These are phyloP conservation scores for Achatina immaculata DNA, from an alignment of 1,140 invertebrate species.

Conservation along the genomic window DNA sequence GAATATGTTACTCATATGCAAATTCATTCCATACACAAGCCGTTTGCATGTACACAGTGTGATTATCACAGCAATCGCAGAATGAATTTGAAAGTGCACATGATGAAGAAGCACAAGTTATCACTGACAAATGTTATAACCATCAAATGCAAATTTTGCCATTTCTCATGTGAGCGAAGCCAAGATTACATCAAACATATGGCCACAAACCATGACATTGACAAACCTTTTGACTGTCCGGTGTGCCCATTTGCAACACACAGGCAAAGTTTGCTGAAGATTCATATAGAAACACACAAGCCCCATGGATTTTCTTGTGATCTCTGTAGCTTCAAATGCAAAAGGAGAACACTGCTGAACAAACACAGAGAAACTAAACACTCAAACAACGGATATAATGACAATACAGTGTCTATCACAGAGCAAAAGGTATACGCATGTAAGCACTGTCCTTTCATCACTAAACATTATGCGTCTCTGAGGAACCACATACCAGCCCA, in stretches of 20 bases:
- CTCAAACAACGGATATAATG: not conserved
- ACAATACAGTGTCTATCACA: not conserved
- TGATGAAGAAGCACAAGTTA: conserved; percentile 5
- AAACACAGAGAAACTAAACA: conserved; percentile 8
- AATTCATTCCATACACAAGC: conserved; percentile 14
- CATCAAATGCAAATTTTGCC: not conserved
- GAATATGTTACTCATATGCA: conserved; percentile 5
- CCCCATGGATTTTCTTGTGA: conserved; percentile 7
- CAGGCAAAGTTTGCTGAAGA: conserved; percentile 13
- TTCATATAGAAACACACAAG: conserved; percentile 9
- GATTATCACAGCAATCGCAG: not conserved
- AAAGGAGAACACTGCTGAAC: conserved; percentile 10
- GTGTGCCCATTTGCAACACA: conserved; percentile 1
- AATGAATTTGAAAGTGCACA: conserved; percentile 12
- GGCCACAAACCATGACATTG: not conserved
- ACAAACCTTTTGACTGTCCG: conserved; percentile 6
- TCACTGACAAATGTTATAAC: not conserved
- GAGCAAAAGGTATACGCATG: not conserved
- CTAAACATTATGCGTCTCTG: conserved; percentile 19
- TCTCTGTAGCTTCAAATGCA: conserved; percentile 17
- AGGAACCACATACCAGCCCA: conserved; percentile 8
- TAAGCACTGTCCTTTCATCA: not conserved
- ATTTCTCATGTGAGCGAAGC: conserved; percentile 6
- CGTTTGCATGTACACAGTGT: conserved; percentile 2
- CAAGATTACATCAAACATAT: conserved; percentile 14